Conservation (phyloP, 2,888 invertebrate species). For the Callimorpha dominula region DNA sequence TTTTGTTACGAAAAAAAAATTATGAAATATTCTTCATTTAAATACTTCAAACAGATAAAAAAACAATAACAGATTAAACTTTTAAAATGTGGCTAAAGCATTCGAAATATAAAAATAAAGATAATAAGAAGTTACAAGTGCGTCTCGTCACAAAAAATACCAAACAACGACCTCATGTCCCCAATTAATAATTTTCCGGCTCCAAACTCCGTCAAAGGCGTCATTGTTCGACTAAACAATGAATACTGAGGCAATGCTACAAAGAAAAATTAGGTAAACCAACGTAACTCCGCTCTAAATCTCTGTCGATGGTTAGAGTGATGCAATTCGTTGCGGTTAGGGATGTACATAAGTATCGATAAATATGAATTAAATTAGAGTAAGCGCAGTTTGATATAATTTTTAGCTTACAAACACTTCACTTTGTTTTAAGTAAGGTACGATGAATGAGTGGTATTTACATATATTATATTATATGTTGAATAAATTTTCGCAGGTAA, state of each 20-base stretch:
- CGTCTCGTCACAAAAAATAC: slow-evolving; percentile 39
- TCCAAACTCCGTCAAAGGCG: slow-evolving; percentile 55
- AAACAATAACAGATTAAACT: neutral
- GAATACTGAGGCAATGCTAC: slow-evolving; percentile 64
- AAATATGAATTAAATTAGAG: slow-evolving; percentile 2
- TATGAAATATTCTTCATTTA: slow-evolving; percentile 1
- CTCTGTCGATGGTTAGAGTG: slow-evolving; percentile 64
- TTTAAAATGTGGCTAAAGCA: neutral
- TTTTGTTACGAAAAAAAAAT: neutral
- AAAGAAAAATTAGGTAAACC: slow-evolving; percentile 78
- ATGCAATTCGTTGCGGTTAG: slow-evolving; percentile 65
- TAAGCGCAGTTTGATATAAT: neutral
- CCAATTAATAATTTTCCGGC: slow-evolving; percentile 71
- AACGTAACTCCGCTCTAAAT: slow-evolving; percentile 70
- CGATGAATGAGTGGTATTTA: neutral
- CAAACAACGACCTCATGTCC: slow-evolving; percentile 59
- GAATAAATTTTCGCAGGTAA: neutral
- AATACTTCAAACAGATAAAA: slow-evolving; percentile 24
- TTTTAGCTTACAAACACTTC: neutral
- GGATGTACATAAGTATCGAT: slow-evolving; percentile 53
- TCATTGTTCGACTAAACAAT: slow-evolving; percentile 74
- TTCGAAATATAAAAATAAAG: slow-evolving; percentile 34
- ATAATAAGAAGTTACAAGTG: slow-evolving; percentile 34
- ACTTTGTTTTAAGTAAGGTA: neutral
- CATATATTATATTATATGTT: neutral